Base-by-base conservation (phyloP, 1,140 invertebrate genomes). In the Cyphomyrmex costatus region DNA sequence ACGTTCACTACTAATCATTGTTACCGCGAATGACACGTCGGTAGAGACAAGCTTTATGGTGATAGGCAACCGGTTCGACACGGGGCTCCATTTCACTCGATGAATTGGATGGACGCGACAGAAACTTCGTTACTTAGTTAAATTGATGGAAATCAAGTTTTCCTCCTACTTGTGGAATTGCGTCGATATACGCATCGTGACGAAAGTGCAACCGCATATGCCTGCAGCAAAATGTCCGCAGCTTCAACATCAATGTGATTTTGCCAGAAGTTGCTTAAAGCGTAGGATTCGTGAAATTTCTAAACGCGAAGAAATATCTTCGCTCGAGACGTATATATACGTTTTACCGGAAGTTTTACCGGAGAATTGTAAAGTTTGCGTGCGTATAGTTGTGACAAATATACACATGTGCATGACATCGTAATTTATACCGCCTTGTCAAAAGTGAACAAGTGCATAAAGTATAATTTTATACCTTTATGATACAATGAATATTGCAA, bases 91-190 rank as follows among this genome's bases (percentile, higher is more conserved):
- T 89, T 87, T 70, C 76, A 76, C 49, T 60, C 33, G 73, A 33
- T 49, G 42, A 83, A 90, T 87, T 77, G 89, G 76, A 89, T 49
- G 77, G 70, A 56, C 53, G 61, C 76, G 70, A 87, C 86, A 65
- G 86, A 73, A 90, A 90, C 88, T 90, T 90, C 86, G 83, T 90
- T 90, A 90, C 86, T 89, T 88, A 86, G 82, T 65, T 53, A 79
- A 89, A 89, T 90, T 86, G 80, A 70, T 61, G 78, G 61, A 89
- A 90, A 90, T 90, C 82, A 79, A 78, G 86, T 83, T 89, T 60
- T 65, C 60, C 82, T 63, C 82, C 58, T 78, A 85, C 82, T 85
- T 85, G 74, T 33, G 73, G 30, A 65, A 85, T 77, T 42, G 60
- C 33, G 33, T 24, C 73, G 60, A 85, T 76, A 85, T 76, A 76